These are phyloP conservation scores for Brachionus asplanchnoidis DNA, from an alignment of 1,140 invertebrate genomes.

Conservation along the genomic window DNA sequence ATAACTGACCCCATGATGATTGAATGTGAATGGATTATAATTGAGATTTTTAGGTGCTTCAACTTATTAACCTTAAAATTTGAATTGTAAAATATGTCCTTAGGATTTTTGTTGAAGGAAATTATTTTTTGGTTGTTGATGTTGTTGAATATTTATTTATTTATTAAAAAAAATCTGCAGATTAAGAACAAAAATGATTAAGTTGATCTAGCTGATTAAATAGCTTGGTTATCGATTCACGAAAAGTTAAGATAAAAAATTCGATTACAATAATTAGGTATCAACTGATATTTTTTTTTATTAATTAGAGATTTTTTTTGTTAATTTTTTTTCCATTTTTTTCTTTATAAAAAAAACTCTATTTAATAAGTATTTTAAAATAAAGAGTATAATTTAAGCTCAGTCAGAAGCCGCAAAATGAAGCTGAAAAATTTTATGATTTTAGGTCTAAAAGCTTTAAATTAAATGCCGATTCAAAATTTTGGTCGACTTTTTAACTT, in stretches of 20 bases:
- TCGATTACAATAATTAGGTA: neutral
- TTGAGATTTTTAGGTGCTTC: neutral
- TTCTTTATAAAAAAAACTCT: neutral
- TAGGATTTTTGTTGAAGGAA: neutral
- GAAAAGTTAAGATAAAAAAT: neutral
- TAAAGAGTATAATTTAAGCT: neutral
- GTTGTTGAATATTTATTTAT: neutral
- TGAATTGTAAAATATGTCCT: neutral
- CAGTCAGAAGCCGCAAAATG: neutral
- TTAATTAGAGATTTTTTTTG: neutral
- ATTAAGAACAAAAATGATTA: neutral
- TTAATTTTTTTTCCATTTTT: neutral
- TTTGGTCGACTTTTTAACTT: neutral
- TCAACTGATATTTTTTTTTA: neutral
- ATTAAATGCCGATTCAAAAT: neutral
- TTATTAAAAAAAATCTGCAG: neutral
- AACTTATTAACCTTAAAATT: conserved; percentile 5
- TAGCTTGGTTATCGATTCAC: neutral
- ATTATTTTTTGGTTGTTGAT: neutral
- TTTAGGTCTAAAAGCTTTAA: neutral
- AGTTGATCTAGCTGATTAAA: neutral
- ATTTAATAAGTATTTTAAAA: neutral
- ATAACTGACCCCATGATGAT: neutral
- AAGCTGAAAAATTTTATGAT: neutral
- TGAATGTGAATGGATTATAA: neutral